Percentiles rank a stretch among this genome's conserved stretches.
Evolutionary conservation across 30 jellyfish, hydroid and myxozoan genomes (phyloP).

Genomic region (Aurelia coerulea): DNA sequence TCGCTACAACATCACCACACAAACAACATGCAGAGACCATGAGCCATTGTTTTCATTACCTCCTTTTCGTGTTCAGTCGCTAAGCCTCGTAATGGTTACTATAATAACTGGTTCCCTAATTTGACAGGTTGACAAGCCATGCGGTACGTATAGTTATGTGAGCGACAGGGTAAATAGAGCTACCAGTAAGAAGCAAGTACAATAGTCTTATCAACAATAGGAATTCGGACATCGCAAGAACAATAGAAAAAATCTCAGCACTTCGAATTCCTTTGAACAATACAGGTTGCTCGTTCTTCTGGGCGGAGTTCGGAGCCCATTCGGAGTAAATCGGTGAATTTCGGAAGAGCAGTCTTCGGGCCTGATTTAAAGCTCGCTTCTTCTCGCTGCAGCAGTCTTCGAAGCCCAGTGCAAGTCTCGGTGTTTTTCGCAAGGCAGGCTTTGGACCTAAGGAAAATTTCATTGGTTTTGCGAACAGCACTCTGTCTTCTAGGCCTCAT

Average conservation of each 20-base stretch:
- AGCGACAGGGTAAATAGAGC: conserved; percentile 7
- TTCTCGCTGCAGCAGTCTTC: no score
- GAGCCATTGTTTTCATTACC: background rate
- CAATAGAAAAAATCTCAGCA: conserved; percentile 53
- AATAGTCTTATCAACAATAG: conserved; percentile 54
- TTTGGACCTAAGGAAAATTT: no score
- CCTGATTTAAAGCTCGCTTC: no score
- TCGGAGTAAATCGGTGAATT: no score
- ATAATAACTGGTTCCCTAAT: background rate
- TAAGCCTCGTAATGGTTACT: conserved; percentile 8
- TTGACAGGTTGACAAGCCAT: conserved; percentile 36
- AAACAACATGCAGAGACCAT: no score
- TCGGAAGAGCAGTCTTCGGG: no score
- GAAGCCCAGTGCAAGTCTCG: no score
- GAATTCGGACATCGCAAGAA: conserved; percentile 26
- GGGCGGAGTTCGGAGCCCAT: background rate
- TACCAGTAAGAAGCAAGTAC: conserved; percentile 50
- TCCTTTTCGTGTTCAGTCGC: background rate
- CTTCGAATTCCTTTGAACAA: conserved; percentile 46
- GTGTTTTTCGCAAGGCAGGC: no score
- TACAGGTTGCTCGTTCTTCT: background rate
- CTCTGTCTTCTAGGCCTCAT: no score
- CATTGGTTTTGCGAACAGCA: no score
- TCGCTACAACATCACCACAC: no score
- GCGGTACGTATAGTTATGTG: no score